Conservation (phyloP, 1,140 invertebrate species). For the Papilio glaucus region DNA sequence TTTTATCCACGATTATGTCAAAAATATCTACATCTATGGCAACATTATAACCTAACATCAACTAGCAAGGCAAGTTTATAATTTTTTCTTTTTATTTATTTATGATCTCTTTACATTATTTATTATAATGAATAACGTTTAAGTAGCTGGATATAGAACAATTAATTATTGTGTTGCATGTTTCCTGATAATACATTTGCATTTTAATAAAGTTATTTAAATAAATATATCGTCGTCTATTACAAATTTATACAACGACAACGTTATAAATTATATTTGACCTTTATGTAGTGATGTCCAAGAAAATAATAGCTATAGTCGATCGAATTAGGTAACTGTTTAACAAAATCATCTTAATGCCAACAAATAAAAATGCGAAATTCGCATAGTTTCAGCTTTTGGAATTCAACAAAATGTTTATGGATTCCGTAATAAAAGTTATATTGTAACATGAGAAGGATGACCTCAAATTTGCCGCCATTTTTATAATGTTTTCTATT, state of each 20-base stretch:
- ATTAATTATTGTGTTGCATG: constrained; percentile 17
- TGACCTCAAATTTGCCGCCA: no score
- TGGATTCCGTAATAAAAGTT: no score
- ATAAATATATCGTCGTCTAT: not conserved
- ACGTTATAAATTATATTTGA: not conserved
- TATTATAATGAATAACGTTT: constrained; percentile 21
- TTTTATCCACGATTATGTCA: not conserved
- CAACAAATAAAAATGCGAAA: not conserved
- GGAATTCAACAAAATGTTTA: not conserved
- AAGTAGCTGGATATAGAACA: constrained; percentile 12
- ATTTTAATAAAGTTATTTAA: constrained; percentile 32
- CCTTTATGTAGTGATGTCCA: constrained; percentile 22
- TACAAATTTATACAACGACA: constrained; percentile 7
- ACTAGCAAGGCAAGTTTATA: not conserved
- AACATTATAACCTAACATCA: not conserved
- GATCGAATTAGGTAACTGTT: constrained; percentile 24
- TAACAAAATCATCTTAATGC: not conserved
- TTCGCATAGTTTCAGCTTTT: not conserved
- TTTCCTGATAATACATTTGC: constrained; percentile 36
- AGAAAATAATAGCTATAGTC: not conserved
- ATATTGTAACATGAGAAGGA: no score
- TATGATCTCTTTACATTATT: constrained; percentile 30
- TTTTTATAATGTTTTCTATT: no score
- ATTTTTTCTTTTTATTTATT: constrained; percentile 14
- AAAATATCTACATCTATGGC: not conserved